Percentiles rank a stretch among this genome's conserved stretches.
Evolutionary conservation across 2,113 vertebrate species (phyloP).

Genomic region (Oncorhynchus clarkii): DNA sequence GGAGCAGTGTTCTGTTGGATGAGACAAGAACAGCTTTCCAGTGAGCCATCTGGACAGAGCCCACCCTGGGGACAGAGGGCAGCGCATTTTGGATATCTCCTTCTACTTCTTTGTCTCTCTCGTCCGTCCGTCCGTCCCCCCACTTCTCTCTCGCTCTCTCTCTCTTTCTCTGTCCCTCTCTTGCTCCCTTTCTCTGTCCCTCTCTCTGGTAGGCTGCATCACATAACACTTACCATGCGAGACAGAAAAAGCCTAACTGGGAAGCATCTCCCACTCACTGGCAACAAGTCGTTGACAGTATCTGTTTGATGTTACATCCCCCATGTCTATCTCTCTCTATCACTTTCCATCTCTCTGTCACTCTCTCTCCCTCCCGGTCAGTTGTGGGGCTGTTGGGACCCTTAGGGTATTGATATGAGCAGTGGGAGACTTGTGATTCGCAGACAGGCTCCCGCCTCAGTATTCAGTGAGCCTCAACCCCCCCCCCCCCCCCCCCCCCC

Average conservation of each 20-base stretch:
- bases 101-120: not conserved
- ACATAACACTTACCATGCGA: not conserved
- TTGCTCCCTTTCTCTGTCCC: no score
- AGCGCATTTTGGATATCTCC: slow-evolving; percentile 48
- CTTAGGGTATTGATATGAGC: slow-evolving; percentile 64
- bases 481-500: not conserved
- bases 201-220: no score
- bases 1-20: not conserved
- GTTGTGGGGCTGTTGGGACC: slow-evolving; percentile 36
- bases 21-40: slow-evolving; percentile 49
- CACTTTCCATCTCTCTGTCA: slow-evolving; percentile 18
- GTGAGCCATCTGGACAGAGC: slow-evolving; percentile 68
- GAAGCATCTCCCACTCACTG: not conserved
- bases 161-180: no score
- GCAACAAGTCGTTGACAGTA: not conserved
- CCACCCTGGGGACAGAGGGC: slow-evolving; percentile 50
- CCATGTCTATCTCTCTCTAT: slow-evolving; percentile 29
- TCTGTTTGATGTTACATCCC: slow-evolving; percentile 6
- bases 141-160: not conserved
- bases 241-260: not conserved
- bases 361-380: slow-evolving; percentile 22
- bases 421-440: slow-evolving; percentile 61
- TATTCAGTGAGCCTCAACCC: slow-evolving; percentile 22
- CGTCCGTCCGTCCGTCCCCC: not conserved
- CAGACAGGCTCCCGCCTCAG: slow-evolving; percentile 46